Percentiles rank a stretch among this genome's conserved stretches.
These are phyloP conservation scores for Horisme vitalbata DNA, from an alignment of 2,888 invertebrate genomes.

Conservation along the genomic window DNA sequence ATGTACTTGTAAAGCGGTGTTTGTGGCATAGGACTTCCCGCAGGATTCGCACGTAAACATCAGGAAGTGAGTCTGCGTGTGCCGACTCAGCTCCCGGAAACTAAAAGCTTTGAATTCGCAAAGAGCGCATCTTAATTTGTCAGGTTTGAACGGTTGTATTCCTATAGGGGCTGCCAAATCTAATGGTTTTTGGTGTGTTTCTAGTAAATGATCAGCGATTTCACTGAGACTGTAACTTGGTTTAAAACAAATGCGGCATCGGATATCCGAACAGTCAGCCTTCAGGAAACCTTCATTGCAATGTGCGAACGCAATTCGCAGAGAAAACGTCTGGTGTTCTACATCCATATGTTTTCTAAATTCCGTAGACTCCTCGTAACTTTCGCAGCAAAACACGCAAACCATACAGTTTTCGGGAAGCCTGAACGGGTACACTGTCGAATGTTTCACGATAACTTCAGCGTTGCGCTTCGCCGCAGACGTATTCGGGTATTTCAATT, in stretches of 20 bases:
- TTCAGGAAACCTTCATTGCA: conserved; percentile 66
- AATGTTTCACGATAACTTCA: conserved; percentile 68
- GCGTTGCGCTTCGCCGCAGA: conserved; percentile 69
- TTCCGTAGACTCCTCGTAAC: conserved; percentile 53
- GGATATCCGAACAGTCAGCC: conserved; percentile 64
- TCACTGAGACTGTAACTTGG: conserved; percentile 49
- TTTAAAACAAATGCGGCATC: conserved; percentile 59
- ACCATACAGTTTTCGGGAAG: conserved; percentile 68
- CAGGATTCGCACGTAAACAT: conserved; percentile 70
- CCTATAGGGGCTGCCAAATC: conserved; percentile 54
- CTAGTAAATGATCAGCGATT: conserved; percentile 56
- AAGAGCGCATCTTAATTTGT: conserved; percentile 57
- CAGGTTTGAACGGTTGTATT: conserved; percentile 64
- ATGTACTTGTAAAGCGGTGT: conserved; percentile 59
- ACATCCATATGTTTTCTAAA: conserved; percentile 66
- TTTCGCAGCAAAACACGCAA: conserved; percentile 72
- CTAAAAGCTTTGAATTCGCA: conserved; percentile 57
- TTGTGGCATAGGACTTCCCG: conserved; percentile 67
- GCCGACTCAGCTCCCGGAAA: conserved; percentile 62
- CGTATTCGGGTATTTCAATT: conserved; percentile 60
- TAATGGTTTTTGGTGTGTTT: conserved; percentile 51
- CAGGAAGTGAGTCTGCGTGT: conserved; percentile 65
- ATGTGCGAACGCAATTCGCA: conserved; percentile 62
- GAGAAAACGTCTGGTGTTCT: conserved; percentile 61
- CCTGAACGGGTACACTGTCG: conserved; percentile 75